Evolutionary conservation across 2,113 vertebrate genomes (phyloP), one percentile per base, ranked within the genome.

Genomic region (Passer montanus): DNA sequence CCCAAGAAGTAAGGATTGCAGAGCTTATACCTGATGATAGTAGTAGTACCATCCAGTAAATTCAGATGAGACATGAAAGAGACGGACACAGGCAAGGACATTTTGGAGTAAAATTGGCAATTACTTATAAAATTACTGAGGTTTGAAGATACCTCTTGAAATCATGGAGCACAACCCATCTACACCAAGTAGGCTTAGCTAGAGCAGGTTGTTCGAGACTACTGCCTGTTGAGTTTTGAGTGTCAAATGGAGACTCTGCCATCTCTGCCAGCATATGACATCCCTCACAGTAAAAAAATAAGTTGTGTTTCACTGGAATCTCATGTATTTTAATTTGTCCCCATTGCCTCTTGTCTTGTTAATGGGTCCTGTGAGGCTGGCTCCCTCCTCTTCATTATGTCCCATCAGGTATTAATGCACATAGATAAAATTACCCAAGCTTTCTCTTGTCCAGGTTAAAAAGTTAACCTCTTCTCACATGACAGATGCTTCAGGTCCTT

Each of bases 391-490:
- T 41, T 63, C 41, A 3, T 10, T 70, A 22, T 44, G 30, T 33
- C 46, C 44, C 16, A 35, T 49, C 60, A 35, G 44, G n/a, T 41
- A 67, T 52, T 64, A 62, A 21, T 24, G 26, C 28, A 44, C 8
- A 18, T 12, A 52, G 2, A 3, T 39, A 14, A 31, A 33, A n/a
- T 23, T 41, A n/a, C 9, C 24, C 2, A 0, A 67, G 27, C 43
- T 52, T 52, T 69, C 9, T 78, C 66, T 37, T 39, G 8, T 59
- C 14, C 66, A 21, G 18, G 18, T 8, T 28, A 44, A 67, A 3
- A 37, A 41, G 43, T 31, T 33, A 22, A 27, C 47, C 13, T 39
- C 31, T 56, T n/a, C 49, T 59, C 33, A 18, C 2, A 0, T 15
- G 15, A 39, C 30, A 56, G 20, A 39, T 69, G 16, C 46, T 47